Evolutionary conservation across 2,888 invertebrate genomes (phyloP).

Genomic region (Chymomyza amoena): DNA sequence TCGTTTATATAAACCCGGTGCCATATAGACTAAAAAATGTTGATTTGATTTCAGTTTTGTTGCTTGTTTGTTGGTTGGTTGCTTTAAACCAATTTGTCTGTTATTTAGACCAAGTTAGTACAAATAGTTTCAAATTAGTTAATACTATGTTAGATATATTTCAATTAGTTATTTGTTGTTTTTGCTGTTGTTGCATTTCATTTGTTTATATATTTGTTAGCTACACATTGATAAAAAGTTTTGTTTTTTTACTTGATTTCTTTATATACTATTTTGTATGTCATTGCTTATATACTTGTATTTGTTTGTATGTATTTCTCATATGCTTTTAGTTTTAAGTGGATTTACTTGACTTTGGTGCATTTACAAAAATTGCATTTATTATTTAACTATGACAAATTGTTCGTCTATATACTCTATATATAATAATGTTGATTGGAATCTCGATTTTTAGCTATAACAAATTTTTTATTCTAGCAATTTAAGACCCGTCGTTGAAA

Average conservation of each 20-base stretch:
- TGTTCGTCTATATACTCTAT: not conserved
- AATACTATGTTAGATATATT: slow-evolving; percentile 20
- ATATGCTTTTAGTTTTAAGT: slow-evolving; percentile 47
- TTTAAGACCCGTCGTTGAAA: not conserved
- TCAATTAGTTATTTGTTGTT: slow-evolving; percentile 24
- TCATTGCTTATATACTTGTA: slow-evolving; percentile 20
- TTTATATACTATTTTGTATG: slow-evolving; percentile 16
- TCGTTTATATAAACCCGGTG: slow-evolving; percentile 36
- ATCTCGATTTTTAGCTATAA: not conserved
- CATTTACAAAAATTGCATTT: slow-evolving; percentile 40
- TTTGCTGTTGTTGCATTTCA: slow-evolving; percentile 19
- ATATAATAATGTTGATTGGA: not conserved
- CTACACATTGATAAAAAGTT: slow-evolving; percentile 54
- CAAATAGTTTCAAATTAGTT: not conserved
- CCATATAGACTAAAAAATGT: slow-evolving; percentile 57
- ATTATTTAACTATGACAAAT: not conserved
- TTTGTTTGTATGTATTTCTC: slow-evolving; percentile 36
- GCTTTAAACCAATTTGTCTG: not conserved
- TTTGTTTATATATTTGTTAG: slow-evolving; percentile 17
- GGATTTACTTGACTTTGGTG: slow-evolving; percentile 40
- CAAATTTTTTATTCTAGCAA: not conserved
- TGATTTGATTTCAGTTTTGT: slow-evolving; percentile 65
- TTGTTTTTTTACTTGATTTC: slow-evolving; percentile 19
- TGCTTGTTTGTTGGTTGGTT: not conserved
- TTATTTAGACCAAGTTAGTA: not conserved